A percentile compares a stretch with the other conserved stretches of the same genome.
Evolutionary conservation across 2,797 vertebrate genomes (phyloP).

Genomic region (Sylvilagus floridanus): DNA sequence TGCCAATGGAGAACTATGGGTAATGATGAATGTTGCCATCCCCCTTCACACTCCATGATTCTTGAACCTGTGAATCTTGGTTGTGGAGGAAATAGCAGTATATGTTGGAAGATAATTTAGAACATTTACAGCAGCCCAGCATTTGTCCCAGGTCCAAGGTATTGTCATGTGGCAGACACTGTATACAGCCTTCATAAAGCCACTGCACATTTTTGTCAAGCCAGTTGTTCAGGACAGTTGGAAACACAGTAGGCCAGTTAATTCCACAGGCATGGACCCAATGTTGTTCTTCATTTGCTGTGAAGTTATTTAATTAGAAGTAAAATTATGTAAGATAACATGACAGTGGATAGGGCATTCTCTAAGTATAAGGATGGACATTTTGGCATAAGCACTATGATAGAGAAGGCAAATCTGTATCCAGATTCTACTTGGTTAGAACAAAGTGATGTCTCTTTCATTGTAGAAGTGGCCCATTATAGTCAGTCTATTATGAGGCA

Average conservation of each 20-base stretch:
- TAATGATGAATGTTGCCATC: neutral
- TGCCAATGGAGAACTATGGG: neutral
- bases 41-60: neutral
- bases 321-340: neutral
- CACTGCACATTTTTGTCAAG: neutral
- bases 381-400: neutral
- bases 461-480: neutral
- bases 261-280: neutral
- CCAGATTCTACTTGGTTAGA: neutral
- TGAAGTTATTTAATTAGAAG: constrained; percentile 13
- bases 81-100: neutral
- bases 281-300: neutral
- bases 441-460: neutral
- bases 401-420: neutral
- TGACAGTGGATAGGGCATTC: neutral
- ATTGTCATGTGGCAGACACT: neutral
- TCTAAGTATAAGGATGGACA: neutral
- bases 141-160: neutral
- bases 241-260: neutral
- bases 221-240: neutral
- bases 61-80: neutral
- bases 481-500: neutral
- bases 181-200: neutral
- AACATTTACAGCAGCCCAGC: neutral
- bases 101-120: neutral